Conservation (phyloP, 2,797 vertebrate species). For the Scleropages formosus region DNA sequence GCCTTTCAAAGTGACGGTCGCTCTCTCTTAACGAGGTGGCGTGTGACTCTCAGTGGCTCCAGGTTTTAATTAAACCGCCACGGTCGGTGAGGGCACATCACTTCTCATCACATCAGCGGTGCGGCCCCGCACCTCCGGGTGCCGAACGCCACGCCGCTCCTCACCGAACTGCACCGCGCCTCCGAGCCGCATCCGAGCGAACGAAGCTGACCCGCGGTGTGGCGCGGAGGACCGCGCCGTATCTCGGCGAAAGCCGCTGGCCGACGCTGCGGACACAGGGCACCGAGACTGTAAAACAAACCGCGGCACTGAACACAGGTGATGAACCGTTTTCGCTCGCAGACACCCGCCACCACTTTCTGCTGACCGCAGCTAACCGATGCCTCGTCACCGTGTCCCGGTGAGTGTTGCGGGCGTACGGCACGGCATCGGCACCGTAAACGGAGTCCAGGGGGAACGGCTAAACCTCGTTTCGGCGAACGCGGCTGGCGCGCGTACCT, state of each 20-base stretch:
- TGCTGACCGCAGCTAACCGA: background rate
- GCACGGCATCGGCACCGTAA: too few relatives aligned
- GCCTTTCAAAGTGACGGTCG: constrained; percentile 20
- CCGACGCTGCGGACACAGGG: background rate
- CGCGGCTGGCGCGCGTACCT: background rate
- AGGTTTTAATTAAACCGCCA: constrained; percentile 57
- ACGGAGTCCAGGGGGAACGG: background rate
- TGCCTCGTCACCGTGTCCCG: background rate
- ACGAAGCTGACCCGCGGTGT: constrained; percentile 66
- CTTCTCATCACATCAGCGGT: constrained; percentile 61
- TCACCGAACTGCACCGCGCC: too few relatives aligned
- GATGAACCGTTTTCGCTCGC: background rate
- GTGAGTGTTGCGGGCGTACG: background rate
- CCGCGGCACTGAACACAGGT: background rate
- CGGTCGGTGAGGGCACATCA: constrained; percentile 51
- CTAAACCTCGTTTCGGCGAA: background rate
- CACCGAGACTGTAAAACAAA: too few relatives aligned
- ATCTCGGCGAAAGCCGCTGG: background rate
- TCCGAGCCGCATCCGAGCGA: too few relatives aligned
- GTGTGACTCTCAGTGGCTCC: constrained; percentile 50
- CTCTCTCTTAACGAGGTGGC: constrained; percentile 63
- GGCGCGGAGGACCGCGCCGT: constrained; percentile 45
- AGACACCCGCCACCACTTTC: background rate
- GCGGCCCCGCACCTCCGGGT: constrained; percentile 63
- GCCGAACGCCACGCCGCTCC: too few relatives aligned